Base-by-base conservation (phyloP, 2,888 invertebrate genomes). In the Crocallis elinguaria region DNA sequence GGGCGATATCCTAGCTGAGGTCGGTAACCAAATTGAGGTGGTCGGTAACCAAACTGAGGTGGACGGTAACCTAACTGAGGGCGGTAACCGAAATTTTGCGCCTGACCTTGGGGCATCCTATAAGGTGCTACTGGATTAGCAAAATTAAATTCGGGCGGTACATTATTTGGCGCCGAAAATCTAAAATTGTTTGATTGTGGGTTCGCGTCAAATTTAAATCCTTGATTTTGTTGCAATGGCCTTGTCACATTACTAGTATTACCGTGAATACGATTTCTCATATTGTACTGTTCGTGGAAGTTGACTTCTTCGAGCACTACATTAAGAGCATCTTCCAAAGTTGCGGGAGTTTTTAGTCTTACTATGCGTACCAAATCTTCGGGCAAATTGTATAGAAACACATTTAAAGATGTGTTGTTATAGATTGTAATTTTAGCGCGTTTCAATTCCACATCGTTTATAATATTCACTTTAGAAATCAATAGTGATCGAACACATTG, bases 331-430 rank as follows among this genome's bases (percentile, higher is more conserved):
- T 23, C 8, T 41, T 53, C 49, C 17, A 49, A 37, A 5, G 43
- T 42, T 11, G 14, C 1, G 0, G 45, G 42, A 12, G 13, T 1
- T 12, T 49, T 52, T 17, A 52, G 25, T 19, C 54, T 42, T 1
- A 59, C 51, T 0, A 49, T 9, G 0, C 55, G n/a, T 2, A 55
- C 25, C 36, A 61, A 30, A 16, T 57, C 29, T 14, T 59, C 58
- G 0, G 56, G 36, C 27, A 33, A 32, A 23, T 58, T 54, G 13
- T 48, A 51, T 3, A 61, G 11, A 29, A 61, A 64, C 7, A 57
- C 50, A 13, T 63, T 49, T 9, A 60, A 29, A 2, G 60, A 42
- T 2, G 42, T 55, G 21, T 55, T 38, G 21, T 64, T 50, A 37
- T 60, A 64, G 11, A 60, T 61, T 9, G 21, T 32, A 7, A 32